Evolutionary conservation across 2,888 invertebrate species (phyloP), one percentile per base, ranked within the genome.

Genomic region (Lypha dubia): DNA sequence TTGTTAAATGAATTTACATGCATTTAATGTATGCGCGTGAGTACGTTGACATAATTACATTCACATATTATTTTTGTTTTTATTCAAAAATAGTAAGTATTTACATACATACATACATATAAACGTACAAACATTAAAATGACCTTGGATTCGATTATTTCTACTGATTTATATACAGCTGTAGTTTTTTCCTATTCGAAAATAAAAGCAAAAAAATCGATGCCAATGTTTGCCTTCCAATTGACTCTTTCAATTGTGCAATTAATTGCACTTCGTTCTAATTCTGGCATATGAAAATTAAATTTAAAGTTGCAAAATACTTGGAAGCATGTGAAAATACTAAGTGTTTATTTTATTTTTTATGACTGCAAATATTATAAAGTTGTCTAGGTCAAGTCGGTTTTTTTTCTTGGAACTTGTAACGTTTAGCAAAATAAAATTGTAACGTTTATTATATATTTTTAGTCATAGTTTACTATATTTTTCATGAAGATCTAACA

Each of bases 141-240:
- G 62, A 63, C 79, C 63, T 79, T 79, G 51, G 6, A 9, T 51
- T 74, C 28, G 22, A 74, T 51, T 63, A 49, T 63, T 63, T 49
- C 35, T 62, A 7, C 38, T 74, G 11, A 44, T 73, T 17, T 41
- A 41, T 58, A n/a, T n/a, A n/a, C n/a, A n/a, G n/a, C n/a, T n/a
- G n/a, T n/a, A n/a, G 11, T 6, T 13, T 17, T 17, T 65, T 28
- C 28, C 28, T 9, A 28, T 7, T 53, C 9, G 1, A 3, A 17
- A 38, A 62, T 22, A 58, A 3, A 17, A 38, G 41, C 20, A 58
- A 5, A 11, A 32, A 60, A 73, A 63, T 63, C 51, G 38, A 74
- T 74, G 63, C 32, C 62, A 63, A 1, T 44, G 22, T 70, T 77
- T 68, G 51, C 60, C 22, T 49, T 24, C 38, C 60, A 68, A 77